These are phyloP conservation scores for Stegana nigrithorax DNA, from an alignment of 2,888 invertebrate genomes.

Conservation along the genomic window DNA sequence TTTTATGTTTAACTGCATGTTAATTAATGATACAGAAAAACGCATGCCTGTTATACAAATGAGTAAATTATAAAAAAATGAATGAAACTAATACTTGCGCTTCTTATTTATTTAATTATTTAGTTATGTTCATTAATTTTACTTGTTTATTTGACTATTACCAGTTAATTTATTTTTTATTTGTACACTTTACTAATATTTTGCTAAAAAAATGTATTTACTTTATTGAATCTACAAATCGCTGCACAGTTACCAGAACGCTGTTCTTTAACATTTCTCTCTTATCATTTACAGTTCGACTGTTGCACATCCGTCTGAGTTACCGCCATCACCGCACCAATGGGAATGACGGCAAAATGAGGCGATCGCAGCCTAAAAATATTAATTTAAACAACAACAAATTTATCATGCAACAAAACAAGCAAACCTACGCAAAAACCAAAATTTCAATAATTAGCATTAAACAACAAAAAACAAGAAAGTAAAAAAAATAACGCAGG, in stretches of 20 bases:
- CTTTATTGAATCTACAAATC: not conserved
- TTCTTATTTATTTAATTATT: too few relatives aligned
- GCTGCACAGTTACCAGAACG: not conserved
- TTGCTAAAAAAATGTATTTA: not conserved
- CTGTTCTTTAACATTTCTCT: constrained; percentile 20
- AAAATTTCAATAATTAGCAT: constrained; percentile 15
- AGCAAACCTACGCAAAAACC: constrained; percentile 24
- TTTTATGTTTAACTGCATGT: too few relatives aligned
- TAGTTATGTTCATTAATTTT: too few relatives aligned
- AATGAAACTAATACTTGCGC: too few relatives aligned
- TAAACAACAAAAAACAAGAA: constrained; percentile 9
- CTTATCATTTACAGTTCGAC: constrained; percentile 79
- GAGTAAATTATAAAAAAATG: too few relatives aligned
- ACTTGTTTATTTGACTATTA: too few relatives aligned
- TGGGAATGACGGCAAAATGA: constrained; percentile 88
- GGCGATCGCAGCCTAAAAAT: constrained; percentile 70
- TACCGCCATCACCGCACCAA: constrained; percentile 98
- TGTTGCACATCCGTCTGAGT: constrained; percentile 96
- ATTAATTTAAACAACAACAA: constrained; percentile 46
- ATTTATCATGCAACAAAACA: constrained; percentile 16
- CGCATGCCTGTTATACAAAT: too few relatives aligned
- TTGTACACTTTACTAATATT: not conserved
- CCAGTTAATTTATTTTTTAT: constrained; percentile 1
- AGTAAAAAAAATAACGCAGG: not conserved
- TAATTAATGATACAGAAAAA: too few relatives aligned